These are phyloP conservation scores for Orthosia gracilis DNA, from an alignment of 2,888 invertebrate species.

Conservation along the genomic window DNA sequence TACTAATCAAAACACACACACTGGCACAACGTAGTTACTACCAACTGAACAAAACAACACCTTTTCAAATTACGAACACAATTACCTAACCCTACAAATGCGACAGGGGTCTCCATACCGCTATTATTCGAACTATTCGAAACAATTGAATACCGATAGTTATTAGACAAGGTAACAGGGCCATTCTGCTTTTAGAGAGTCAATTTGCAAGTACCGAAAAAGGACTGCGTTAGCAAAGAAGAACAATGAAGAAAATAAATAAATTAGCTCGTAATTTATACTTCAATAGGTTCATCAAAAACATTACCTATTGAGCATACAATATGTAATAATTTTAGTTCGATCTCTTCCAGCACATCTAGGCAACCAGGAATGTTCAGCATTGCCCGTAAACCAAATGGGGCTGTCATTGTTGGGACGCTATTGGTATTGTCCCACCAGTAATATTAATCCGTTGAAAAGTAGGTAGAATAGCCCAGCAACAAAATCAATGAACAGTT, in stretches of 20 bases:
- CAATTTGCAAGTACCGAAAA: background rate
- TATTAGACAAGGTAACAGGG: constrained; percentile 56
- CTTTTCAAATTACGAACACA: constrained; percentile 52
- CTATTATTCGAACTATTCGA: constrained; percentile 42
- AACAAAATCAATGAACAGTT: constrained; percentile 87
- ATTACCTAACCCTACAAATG: constrained; percentile 51
- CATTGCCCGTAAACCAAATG: no score
- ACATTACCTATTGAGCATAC: no score
- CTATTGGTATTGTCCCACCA: no score
- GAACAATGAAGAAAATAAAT: background rate
- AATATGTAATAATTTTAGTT: no score
- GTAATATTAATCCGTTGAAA: background rate
- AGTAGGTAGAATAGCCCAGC: constrained; percentile 4
- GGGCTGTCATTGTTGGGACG: no score
- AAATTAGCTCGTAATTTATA: no score
- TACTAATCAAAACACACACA: constrained; percentile 42
- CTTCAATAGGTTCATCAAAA: no score
- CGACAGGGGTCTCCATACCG: constrained; percentile 38
- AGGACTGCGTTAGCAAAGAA: background rate
- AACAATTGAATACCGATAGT: constrained; percentile 66
- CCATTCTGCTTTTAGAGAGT: background rate
- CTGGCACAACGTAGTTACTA: background rate
- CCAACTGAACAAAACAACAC: constrained; percentile 44
- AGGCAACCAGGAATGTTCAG: no score
- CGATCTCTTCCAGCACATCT: no score